Evolutionary conservation across 1,140 invertebrate genomes (phyloP), one percentile per base, ranked within the genome.

Genomic region (Drosophila orena): DNA sequence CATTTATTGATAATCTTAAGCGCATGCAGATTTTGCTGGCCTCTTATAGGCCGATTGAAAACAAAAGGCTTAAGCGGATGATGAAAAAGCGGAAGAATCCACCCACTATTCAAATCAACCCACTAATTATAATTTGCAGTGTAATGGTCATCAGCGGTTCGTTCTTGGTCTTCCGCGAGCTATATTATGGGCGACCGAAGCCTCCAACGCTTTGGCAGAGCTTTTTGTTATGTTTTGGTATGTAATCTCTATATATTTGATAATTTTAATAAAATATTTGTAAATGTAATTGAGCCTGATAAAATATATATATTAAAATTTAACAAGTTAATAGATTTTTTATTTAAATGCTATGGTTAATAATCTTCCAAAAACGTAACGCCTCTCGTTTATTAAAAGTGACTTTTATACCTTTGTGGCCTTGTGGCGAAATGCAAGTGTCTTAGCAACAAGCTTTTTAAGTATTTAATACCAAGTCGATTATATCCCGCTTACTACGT

Each of bases 401-500:
- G 27, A 8, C 27, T 15, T 43, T 20, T 20, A 43, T 20, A 20
- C 24, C 6, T 49, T 49, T 17, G 7, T 20, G n/a, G 1, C 46
- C 3, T 15, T 12, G 14, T 38, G 27, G 12, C 20, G n/a, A 14
- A 4, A 8, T 15, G 44, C 58, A 5, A 35, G 40, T 38, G 42
- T 24, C 38, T 30, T 35, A 42, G 17, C 22, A 46, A 55, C 11
- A 15, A 38, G 34, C 46, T 22, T 44, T 58, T 81, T 77, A 72
- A 85, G 77, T 77, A 84, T 84, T 79, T 75, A 83, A 35, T 56
- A 24, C 24, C 38, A 24, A 59, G 55, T 44, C 37, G 46, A 30
- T 70, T 72, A 68, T 8, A 2, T 30, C 59, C 24, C 27, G 59
- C 58, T 57, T 54, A 20, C 5, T 17, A 8, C 58, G 10, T 53